phyloP scores from a whole-genome alignment of 2,797 vertebrate species.

The Gastrophryne carolinensis region DNA sequence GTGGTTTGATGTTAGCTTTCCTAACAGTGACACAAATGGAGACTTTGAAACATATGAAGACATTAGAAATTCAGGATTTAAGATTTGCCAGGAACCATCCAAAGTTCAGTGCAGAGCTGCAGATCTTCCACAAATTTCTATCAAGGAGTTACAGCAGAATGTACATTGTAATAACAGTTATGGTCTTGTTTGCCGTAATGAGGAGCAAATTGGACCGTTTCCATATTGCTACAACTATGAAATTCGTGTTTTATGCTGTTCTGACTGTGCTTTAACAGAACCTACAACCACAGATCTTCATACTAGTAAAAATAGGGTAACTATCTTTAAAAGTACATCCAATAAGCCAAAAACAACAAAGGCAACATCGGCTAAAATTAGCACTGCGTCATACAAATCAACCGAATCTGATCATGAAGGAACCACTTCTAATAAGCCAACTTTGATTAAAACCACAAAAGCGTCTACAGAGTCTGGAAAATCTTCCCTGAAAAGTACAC shows the following conservation, averaged over 20 bases:
- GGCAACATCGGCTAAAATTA: not conserved
- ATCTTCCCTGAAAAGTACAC: no score
- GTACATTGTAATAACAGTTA: conserved; percentile 35
- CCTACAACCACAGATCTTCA: not conserved
- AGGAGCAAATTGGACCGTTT: conserved; percentile 41
- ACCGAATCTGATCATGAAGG: no score
- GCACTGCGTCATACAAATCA: no score
- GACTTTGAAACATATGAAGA: conserved; percentile 55
- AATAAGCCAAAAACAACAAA: no score
- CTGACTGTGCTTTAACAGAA: not conserved
- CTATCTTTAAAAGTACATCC: no score
- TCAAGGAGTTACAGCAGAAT: conserved; percentile 50
- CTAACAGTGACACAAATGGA: conserved; percentile 17
- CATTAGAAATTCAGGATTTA: conserved; percentile 44
- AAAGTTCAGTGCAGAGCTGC: conserved; percentile 54
- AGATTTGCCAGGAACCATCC: conserved; percentile 43
- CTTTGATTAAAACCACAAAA: not conserved
- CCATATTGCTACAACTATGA: conserved; percentile 55
- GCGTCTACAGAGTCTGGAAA: not conserved
- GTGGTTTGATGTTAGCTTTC: conserved; percentile 58
- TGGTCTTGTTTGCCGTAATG: conserved; percentile 55
- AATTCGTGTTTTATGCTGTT: conserved; percentile 56
- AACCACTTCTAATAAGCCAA: not conserved
- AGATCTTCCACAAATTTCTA: conserved; percentile 19
- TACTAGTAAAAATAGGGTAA: no score